phyloP scores from a whole-genome alignment of 1,140 invertebrate species.

The Nilaparvata lugens region DNA sequence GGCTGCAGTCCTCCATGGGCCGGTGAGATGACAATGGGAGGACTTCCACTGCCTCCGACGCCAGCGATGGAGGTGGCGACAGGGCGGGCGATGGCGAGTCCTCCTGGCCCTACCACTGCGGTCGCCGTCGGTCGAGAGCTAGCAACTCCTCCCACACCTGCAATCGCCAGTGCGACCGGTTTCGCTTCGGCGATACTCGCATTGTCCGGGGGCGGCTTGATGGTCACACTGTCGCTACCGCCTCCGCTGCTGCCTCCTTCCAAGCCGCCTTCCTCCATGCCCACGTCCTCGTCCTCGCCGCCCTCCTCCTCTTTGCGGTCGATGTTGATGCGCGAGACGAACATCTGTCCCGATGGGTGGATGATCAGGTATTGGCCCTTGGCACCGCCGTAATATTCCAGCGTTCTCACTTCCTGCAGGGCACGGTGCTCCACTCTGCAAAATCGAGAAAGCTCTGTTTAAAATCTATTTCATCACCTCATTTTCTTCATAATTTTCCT shows the following conservation, averaged over 20 bases:
- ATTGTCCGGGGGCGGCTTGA: slow-evolving; percentile 42
- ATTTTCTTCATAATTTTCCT: too few species aligned
- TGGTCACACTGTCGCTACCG: slow-evolving; percentile 32
- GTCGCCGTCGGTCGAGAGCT: slow-evolving; percentile 55
- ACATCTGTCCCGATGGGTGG: slow-evolving; percentile 40
- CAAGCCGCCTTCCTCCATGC: slow-evolving; percentile 29
- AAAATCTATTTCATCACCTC: too few species aligned
- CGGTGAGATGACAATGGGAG: slow-evolving; percentile 32
- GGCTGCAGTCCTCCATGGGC: slow-evolving; percentile 34
- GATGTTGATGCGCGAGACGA: slow-evolving; percentile 38
- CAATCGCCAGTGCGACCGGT: slow-evolving; percentile 48
- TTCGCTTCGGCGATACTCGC: slow-evolving; percentile 58
- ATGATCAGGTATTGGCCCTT: slow-evolving; percentile 51
- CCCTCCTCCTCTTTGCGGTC: slow-evolving; percentile 32
- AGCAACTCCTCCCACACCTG: slow-evolving; percentile 47
- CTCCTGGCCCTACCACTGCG: slow-evolving; percentile 52
- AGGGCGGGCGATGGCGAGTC: slow-evolving; percentile 53
- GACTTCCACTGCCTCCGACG: slow-evolving; percentile 32
- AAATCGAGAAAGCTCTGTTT: too few species aligned
- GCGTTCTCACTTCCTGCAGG: slow-evolving; percentile 4
- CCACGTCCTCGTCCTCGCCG: slow-evolving; percentile 40
- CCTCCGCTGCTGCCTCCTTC: slow-evolving; percentile 20
- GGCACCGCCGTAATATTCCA: slow-evolving; percentile 55
- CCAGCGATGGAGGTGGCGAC: slow-evolving; percentile 60
- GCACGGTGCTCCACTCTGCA: neutral